phyloP scores from a whole-genome alignment of 2,888 invertebrate species.

The Ectemnius continuus region DNA sequence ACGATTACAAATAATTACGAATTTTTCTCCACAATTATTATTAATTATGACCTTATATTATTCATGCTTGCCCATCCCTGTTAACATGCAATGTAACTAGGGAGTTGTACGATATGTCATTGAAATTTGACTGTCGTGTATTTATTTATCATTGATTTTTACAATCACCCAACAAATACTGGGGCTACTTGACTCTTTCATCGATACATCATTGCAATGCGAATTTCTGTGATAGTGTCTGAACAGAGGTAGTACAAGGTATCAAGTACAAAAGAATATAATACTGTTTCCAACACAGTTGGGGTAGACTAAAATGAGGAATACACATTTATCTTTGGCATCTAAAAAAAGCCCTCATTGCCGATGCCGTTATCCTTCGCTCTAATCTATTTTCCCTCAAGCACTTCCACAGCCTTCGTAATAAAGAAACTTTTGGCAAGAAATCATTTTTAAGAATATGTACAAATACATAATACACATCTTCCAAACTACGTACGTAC shows the following conservation, averaged over 20 bases:
- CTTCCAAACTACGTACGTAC: too few species aligned
- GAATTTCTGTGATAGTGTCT: not conserved
- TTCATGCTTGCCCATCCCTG: too few species aligned
- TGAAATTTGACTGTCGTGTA: constrained; percentile 61
- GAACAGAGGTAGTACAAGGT: not conserved
- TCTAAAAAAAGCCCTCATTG: constrained; percentile 4
- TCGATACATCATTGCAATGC: not conserved
- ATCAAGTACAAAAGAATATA: not conserved
- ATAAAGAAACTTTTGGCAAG: too few species aligned
- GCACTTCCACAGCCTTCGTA: too few species aligned
- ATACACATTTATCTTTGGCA: constrained; percentile 35
- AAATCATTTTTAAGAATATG: too few species aligned
- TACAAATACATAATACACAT: too few species aligned
- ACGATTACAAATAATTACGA: too few species aligned
- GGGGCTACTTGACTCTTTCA: constrained; percentile 9
- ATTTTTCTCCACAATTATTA: too few species aligned
- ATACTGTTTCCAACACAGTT: constrained; percentile 14
- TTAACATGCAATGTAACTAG: too few species aligned
- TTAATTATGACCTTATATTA: too few species aligned
- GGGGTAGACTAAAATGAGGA: not conserved
- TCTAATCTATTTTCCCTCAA: too few species aligned
- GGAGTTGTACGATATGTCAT: not conserved
- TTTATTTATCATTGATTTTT: constrained; percentile 57
- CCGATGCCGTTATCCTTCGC: not conserved
- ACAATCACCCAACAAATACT: constrained; percentile 15